These are phyloP conservation scores for Sebastes oblongus DNA, from an alignment of 2,797 vertebrate genomes.

Conservation along the genomic window DNA sequence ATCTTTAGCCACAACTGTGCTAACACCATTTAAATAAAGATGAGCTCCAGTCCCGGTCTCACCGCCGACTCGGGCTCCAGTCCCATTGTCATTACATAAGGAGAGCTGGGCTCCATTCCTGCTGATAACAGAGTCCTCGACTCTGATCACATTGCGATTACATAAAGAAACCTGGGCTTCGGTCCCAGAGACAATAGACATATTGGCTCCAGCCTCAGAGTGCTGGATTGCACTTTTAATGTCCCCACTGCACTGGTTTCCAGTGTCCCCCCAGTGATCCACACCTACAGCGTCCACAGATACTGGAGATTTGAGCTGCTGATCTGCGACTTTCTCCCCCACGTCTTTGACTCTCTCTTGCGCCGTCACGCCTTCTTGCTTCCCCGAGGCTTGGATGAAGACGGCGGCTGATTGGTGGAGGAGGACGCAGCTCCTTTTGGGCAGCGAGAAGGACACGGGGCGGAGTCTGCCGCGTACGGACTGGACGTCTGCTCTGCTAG, in stretches of 20 bases:
- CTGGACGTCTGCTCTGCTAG: background rate
- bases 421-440: slow-evolving; percentile 74
- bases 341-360: slow-evolving; percentile 46
- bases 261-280: slow-evolving; percentile 33
- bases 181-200: slow-evolving; percentile 36
- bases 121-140: slow-evolving; percentile 21
- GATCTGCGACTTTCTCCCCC: slow-evolving; percentile 23
- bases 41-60: slow-evolving; percentile 45
- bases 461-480: slow-evolving; percentile 51
- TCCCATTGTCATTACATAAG: slow-evolving; percentile 44
- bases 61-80: slow-evolving; percentile 16
- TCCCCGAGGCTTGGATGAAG: slow-evolving; percentile 69
- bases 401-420: slow-evolving; percentile 75
- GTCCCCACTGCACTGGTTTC: slow-evolving; percentile 48
- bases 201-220: slow-evolving; percentile 28
- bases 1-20: slow-evolving; percentile 2
- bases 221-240: slow-evolving; percentile 39
- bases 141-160: slow-evolving; percentile 39
- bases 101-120: slow-evolving; percentile 48
- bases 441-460: slow-evolving; percentile 75
- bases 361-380: slow-evolving; percentile 15
- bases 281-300: slow-evolving; percentile 3
- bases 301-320: slow-evolving; percentile 32
- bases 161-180: slow-evolving; percentile 51
- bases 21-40: slow-evolving; percentile 39